phyloP scores from a whole-genome alignment of 2,113 vertebrate genomes.

The Odontophorus gujanensis region DNA sequence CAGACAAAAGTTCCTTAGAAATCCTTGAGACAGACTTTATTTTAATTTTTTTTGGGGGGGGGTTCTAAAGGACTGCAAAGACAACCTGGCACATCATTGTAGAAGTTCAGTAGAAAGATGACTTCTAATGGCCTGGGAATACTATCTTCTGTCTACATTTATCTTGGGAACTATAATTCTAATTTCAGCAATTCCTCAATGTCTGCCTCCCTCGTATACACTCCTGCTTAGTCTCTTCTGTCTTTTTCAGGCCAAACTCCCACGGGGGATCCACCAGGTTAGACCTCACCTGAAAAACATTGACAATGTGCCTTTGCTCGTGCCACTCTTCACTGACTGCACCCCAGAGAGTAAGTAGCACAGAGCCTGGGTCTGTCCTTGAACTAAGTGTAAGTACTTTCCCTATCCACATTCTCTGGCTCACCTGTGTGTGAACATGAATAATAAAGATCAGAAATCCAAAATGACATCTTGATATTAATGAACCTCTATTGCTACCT shows the following conservation, averaged over 20 bases:
- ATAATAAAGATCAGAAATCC: background rate
- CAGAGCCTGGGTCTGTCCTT: background rate
- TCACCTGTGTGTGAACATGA: background rate
- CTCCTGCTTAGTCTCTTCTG: background rate
- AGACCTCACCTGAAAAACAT: conserved; percentile 98
- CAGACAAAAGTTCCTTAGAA: background rate
- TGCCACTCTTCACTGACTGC: conserved; percentile 98
- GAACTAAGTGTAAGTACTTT: background rate
- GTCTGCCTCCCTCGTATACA: background rate
- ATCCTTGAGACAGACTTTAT: background rate
- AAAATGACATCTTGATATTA: background rate
- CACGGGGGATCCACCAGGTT: conserved; percentile 97
- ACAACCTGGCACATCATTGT: background rate
- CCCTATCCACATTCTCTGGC: background rate
- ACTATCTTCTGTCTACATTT: background rate
- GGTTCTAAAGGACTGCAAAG: background rate
- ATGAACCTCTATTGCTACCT: background rate
- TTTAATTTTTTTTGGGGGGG: too few species aligned
- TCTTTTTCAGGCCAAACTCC: conserved; percentile 91
- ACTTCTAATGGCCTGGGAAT: background rate
- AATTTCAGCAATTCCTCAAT: background rate
- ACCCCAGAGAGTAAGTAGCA: conserved; percentile 92
- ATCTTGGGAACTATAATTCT: background rate
- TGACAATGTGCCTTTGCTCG: conserved; percentile 96
- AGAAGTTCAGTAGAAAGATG: background rate